A percentile compares a stretch with the other conserved stretches of the same genome.
Evolutionary conservation across 2,888 invertebrate species (phyloP).

Genomic region (Cremastinae sp.): DNA sequence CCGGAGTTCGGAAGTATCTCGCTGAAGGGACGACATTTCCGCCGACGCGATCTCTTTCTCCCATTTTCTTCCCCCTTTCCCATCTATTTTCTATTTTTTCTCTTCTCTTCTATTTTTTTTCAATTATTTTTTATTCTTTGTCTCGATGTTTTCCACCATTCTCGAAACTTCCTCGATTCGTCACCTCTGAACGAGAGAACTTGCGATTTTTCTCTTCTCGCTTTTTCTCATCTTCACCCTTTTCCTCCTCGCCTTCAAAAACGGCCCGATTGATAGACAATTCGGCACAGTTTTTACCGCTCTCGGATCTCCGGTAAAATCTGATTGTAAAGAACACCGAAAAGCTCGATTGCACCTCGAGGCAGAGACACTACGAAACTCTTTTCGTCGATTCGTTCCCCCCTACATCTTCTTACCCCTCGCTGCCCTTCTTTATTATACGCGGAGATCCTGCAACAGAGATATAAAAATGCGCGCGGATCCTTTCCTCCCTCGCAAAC

Average conservation of each 20-base stretch:
- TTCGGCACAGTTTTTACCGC: conserved; percentile 62
- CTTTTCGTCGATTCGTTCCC: conserved; percentile 60
- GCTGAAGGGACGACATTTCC: conserved; percentile 32
- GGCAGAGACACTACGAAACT: conserved; percentile 42
- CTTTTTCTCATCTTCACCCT: conserved; percentile 1
- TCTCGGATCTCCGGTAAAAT: conserved; percentile 68
- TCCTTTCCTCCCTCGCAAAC: not conserved
- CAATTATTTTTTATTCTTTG: conserved; percentile 18
- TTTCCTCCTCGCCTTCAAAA: conserved; percentile 7
- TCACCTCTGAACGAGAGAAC: conserved; percentile 52
- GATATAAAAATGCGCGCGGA: conserved; percentile 6
- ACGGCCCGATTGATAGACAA: conserved; percentile 57
- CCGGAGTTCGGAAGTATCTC: conserved; percentile 16
- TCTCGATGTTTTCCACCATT: conserved; percentile 24
- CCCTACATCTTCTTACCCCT: conserved; percentile 30
- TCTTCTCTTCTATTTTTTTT: too few species aligned
- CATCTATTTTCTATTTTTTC: not conserved
- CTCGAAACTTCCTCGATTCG: conserved; percentile 50
- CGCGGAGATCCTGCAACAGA: conserved; percentile 17
- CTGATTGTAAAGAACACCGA: conserved; percentile 74
- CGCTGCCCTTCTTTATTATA: conserved; percentile 21
- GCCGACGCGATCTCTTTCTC: not conserved
- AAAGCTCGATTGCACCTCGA: conserved; percentile 70
- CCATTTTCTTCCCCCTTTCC: conserved; percentile 6
- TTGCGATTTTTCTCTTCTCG: conserved; percentile 13